Evolutionary conservation across 2,888 invertebrate species (phyloP).

Genomic region (Temnothorax rugatulus): DNA sequence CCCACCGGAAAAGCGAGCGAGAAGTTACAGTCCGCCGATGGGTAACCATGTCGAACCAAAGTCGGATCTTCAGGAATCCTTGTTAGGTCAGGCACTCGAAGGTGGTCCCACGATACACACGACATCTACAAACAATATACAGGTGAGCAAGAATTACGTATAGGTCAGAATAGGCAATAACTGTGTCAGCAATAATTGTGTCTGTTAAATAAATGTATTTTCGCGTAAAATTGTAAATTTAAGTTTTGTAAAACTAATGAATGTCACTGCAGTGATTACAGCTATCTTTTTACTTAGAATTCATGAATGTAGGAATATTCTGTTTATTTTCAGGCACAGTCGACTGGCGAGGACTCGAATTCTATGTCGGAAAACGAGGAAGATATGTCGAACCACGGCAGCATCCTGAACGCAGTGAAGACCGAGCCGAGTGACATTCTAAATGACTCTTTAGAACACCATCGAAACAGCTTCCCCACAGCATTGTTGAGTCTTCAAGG

Average conservation of each 20-base stretch:
- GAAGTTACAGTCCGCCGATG: constrained; percentile 84
- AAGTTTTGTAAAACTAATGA: neutral
- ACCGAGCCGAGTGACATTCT: constrained; percentile 91
- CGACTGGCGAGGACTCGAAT: constrained; percentile 94
- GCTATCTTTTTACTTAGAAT: neutral
- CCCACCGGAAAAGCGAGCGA: constrained; percentile 87
- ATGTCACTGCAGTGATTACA: neutral
- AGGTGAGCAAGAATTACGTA: constrained; percentile 81
- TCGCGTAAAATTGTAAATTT: constrained; percentile 1
- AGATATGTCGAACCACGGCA: constrained; percentile 89
- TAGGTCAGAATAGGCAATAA: too few relatives aligned
- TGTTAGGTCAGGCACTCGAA: constrained; percentile 93
- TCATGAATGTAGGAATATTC: neutral
- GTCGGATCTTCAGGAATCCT: constrained; percentile 90
- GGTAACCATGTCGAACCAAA: constrained; percentile 84
- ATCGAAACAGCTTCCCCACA: constrained; percentile 92
- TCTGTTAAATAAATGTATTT: neutral
- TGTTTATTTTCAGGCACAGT: constrained; percentile 87
- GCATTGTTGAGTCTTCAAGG: constrained; percentile 94
- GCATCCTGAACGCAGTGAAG: constrained; percentile 92
- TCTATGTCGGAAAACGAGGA: constrained; percentile 87
- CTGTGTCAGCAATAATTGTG: neutral
- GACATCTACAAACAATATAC: constrained; percentile 82
- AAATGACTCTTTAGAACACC: constrained; percentile 90
- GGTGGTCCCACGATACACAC: constrained; percentile 90